These are phyloP conservation scores for Drosophila imparisetae DNA, from an alignment of 2,888 invertebrate genomes.

Conservation along the genomic window DNA sequence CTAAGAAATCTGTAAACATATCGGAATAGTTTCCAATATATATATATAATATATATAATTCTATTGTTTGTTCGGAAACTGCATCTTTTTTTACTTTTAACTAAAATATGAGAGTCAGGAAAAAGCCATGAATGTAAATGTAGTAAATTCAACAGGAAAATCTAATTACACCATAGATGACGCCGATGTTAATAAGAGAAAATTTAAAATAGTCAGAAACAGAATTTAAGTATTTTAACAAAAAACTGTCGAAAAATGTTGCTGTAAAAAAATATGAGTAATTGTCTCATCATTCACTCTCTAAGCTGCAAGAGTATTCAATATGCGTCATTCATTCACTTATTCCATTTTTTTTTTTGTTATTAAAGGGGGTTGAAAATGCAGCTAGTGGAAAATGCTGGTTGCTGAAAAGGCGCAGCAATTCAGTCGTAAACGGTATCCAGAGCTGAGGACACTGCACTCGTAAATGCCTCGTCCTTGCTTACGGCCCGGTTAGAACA, in stretches of 20 bases:
- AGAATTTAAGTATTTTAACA: not conserved
- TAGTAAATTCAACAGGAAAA: not conserved
- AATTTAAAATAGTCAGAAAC: not conserved
- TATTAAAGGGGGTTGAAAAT: slow-evolving; percentile 23
- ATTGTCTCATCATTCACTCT: not conserved
- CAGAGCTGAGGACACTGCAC: slow-evolving; percentile 33
- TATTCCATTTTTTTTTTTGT: not conserved
- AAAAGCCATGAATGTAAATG: not conserved
- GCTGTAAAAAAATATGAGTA: not conserved
- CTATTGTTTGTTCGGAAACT: not conserved
- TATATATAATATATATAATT: too few relatives aligned
- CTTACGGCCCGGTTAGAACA: slow-evolving; percentile 50
- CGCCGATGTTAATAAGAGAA: not conserved
- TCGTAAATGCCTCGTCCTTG: slow-evolving; percentile 42
- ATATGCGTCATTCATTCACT: not conserved
- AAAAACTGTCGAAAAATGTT: not conserved
- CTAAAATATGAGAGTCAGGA: not conserved
- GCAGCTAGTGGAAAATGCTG: slow-evolving; percentile 19
- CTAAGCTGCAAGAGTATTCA: slow-evolving; percentile 18
- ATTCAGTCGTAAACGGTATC: slow-evolving; percentile 41
- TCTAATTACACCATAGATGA: not conserved
- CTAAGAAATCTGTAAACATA: not conserved
- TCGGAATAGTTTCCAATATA: too few relatives aligned
- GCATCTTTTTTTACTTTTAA: not conserved
- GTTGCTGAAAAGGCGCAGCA: slow-evolving; percentile 40